Evolutionary conservation across 2,113 vertebrate genomes (phyloP).

Genomic region (Megaceryle maxima): DNA sequence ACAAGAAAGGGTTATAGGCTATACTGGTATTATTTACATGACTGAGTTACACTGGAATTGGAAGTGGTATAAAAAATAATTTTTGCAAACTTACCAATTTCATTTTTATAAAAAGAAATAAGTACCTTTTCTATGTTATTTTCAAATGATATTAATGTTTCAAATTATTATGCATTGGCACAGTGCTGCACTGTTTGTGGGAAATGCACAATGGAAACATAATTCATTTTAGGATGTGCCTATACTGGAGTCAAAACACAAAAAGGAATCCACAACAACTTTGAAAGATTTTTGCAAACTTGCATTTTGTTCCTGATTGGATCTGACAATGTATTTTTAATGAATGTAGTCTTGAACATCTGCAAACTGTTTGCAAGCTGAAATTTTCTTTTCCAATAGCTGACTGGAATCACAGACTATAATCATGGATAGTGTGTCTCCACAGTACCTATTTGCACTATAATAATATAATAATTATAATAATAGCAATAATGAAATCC

Average conservation of each 20-base stretch:
- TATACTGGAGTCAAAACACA: neutral
- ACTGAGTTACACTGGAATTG: neutral
- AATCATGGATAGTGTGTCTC: constrained; percentile 43
- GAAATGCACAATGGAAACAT: neutral
- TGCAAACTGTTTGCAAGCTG: constrained; percentile 52
- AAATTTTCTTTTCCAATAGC: constrained; percentile 40
- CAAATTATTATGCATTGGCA: neutral
- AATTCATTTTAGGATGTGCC: neutral
- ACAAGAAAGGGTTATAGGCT: neutral
- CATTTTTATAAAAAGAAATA: neutral
- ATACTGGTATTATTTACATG: neutral
- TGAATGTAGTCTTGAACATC: constrained; percentile 48
- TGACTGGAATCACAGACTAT: constrained; percentile 32
- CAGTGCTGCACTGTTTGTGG: neutral
- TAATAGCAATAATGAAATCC: constrained; percentile 48
- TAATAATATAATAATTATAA: constrained; percentile 49
- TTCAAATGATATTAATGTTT: neutral
- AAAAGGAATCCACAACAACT: neutral
- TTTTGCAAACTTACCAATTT: neutral
- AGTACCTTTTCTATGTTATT: neutral
- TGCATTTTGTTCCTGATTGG: constrained; percentile 34
- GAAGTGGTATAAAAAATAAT: neutral
- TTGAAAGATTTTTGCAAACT: constrained; percentile 31
- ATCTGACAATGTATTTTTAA: constrained; percentile 38
- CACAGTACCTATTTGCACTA: constrained; percentile 39